Evolutionary conservation across 2,113 vertebrate species (phyloP).

Genomic region (Chionis minor): DNA sequence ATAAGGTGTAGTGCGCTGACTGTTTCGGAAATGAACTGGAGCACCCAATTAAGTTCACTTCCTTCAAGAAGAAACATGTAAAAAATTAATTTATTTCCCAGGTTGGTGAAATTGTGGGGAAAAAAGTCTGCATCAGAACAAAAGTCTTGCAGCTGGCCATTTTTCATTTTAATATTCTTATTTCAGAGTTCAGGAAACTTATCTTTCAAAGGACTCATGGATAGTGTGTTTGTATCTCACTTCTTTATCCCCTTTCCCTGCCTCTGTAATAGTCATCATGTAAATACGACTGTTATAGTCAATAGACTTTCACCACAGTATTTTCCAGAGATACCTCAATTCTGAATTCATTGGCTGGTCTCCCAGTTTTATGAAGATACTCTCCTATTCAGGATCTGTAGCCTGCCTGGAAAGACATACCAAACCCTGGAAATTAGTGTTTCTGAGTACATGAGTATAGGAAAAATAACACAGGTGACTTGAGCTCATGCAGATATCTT

Average conservation of each 20-base stretch:
- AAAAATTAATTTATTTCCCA: neutral
- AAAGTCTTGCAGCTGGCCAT: neutral
- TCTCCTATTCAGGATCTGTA: neutral
- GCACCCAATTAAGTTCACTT: neutral
- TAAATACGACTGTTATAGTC: neutral
- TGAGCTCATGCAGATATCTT: neutral
- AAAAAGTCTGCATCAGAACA: neutral
- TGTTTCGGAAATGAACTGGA: neutral
- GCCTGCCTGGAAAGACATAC: neutral
- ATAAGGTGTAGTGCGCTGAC: neutral
- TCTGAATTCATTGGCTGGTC: neutral
- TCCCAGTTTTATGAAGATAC: neutral
- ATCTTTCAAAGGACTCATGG: neutral
- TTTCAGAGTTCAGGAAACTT: neutral
- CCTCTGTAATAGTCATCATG: neutral
- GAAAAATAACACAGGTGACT: neutral
- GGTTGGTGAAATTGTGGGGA: neutral
- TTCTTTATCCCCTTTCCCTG: neutral
- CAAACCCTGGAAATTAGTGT: neutral
- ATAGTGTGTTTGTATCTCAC: neutral
- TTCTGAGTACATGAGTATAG: neutral
- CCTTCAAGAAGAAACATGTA: neutral
- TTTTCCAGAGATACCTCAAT: neutral
- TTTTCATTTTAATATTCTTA: neutral
- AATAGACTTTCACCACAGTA: neutral